These are phyloP conservation scores for Vanessa tameamea DNA, from an alignment of 1,140 invertebrate species.

Conservation along the genomic window DNA sequence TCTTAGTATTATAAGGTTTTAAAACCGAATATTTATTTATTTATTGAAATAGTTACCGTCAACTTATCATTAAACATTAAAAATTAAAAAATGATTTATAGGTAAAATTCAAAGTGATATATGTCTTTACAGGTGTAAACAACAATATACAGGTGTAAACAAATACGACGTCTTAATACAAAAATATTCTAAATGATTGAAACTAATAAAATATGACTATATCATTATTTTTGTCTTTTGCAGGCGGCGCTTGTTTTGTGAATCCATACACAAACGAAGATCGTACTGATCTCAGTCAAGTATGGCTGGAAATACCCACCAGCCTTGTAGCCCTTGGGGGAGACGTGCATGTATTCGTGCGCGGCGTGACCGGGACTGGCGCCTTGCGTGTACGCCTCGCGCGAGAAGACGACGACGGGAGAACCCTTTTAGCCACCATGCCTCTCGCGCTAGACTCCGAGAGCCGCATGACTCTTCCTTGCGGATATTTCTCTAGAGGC, in stretches of 20 bases:
- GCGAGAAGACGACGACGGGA: constrained; percentile 82
- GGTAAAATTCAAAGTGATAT: no score
- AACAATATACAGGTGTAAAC: no score
- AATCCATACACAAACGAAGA: constrained; percentile 68
- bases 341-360: constrained; percentile 83
- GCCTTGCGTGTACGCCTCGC: constrained; percentile 65
- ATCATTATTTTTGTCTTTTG: constrained; percentile 26
- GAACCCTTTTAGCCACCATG: constrained; percentile 84
- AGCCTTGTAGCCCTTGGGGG: constrained; percentile 85
- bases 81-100: no score
- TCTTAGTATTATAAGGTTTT: no score
- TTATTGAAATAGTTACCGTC: no score
- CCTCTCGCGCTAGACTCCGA: constrained; percentile 81
- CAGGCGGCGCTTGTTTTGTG: constrained; percentile 65
- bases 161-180: no score
- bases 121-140: no score
- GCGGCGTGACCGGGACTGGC: constrained; percentile 60
- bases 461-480: constrained; percentile 83
- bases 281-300: constrained; percentile 62
- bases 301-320: constrained; percentile 81
- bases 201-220: not conserved
- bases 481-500: constrained; percentile 85
- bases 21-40: no score
- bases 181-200: no score
- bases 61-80: no score